Conservation (phyloP, 1,140 invertebrate genomes). For the Zaprionus capensis region DNA sequence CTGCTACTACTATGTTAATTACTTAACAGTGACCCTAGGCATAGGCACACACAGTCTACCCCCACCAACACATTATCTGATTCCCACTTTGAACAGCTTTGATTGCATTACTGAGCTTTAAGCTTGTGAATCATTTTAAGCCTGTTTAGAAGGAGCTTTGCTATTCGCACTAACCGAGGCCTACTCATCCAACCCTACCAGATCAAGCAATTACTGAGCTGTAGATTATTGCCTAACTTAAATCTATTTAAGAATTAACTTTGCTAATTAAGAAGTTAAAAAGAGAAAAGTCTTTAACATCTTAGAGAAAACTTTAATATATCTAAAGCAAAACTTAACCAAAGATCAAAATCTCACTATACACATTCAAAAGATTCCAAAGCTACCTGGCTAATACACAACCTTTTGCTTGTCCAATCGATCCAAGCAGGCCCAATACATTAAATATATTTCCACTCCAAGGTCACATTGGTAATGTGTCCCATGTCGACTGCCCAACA, state of each 20-base stretch:
- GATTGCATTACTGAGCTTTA: neutral
- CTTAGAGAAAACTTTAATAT: too few species aligned
- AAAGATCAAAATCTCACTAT: neutral
- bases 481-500: neutral
- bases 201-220: too few species aligned
- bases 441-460: neutral
- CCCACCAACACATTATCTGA: neutral
- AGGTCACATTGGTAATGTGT: neutral
- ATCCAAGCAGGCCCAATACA: neutral
- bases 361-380: neutral
- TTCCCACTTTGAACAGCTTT: neutral
- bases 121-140: neutral
- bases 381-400: neutral
- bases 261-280: too few species aligned
- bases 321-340: too few species aligned
- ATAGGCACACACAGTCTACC: neutral
- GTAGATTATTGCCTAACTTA: too few species aligned
- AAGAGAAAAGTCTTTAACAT: too few species aligned
- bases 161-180: neutral
- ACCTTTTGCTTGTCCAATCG: neutral
- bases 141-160: neutral
- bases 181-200: too few species aligned
- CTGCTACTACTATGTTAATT: conserved; percentile 32
- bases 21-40: conserved; percentile 13
- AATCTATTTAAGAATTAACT: too few species aligned